Percentiles rank a stretch among this genome's conserved stretches.
phyloP scores from a whole-genome alignment of 2,888 invertebrate genomes.

The Timandra comae region DNA sequence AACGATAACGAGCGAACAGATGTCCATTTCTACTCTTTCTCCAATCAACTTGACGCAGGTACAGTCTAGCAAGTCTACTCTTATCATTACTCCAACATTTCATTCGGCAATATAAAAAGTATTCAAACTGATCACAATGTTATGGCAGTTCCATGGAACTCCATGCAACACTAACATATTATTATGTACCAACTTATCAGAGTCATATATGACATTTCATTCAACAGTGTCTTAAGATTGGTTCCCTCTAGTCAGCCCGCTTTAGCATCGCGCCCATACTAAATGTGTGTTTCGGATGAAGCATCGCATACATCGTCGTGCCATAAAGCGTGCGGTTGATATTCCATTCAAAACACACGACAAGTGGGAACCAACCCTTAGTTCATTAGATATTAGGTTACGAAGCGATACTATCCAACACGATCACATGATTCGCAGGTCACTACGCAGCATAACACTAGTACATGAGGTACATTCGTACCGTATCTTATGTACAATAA shows the following conservation, averaged over 20 bases:
- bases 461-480: conserved; percentile 19
- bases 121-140: conserved; percentile 75
- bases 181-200: conserved; percentile 50
- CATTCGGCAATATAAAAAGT: conserved; percentile 73
- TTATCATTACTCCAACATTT: conserved; percentile 65
- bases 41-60: conserved; percentile 68
- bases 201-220: conserved; percentile 63
- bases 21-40: conserved; percentile 43
- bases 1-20: conserved; percentile 41
- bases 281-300: no score
- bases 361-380: no score
- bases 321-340: no score
- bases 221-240: conserved; percentile 46
- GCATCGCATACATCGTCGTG: no score
- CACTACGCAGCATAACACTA: conserved; percentile 43
- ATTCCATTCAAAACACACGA: no score
- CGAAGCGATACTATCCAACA: no score
- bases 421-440: conserved; percentile 22
- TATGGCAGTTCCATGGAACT: conserved; percentile 73
- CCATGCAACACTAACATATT: conserved; percentile 57
- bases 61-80: conserved; percentile 73
- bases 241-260: no score
- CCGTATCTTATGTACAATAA: conserved; percentile 11
- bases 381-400: no score
- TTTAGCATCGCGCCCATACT: no score